A percentile compares a stretch with the other conserved stretches of the same genome.
Evolutionary conservation across 2,888 invertebrate genomes (phyloP).

Genomic region (Drosophila pseudotakahashii): DNA sequence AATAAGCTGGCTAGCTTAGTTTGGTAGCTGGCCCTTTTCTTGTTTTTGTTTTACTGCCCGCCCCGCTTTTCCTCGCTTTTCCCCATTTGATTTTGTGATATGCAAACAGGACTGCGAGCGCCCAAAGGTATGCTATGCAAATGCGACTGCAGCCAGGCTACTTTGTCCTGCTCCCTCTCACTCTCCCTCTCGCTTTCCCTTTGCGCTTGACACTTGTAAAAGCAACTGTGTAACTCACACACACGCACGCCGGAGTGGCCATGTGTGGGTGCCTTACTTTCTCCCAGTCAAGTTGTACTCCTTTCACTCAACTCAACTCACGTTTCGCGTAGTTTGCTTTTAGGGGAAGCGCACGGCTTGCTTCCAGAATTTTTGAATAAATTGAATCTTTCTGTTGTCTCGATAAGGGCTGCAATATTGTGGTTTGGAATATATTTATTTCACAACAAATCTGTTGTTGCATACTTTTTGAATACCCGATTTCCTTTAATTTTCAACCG

Average conservation of each 20-base stretch:
- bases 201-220: constrained; percentile 69
- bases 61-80: background rate
- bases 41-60: background rate
- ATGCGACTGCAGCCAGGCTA: constrained; percentile 55
- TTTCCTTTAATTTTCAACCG: too few species aligned
- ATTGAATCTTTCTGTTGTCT: constrained; percentile 1
- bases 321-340: constrained; percentile 2
- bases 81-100: constrained; percentile 30
- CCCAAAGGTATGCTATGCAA: constrained; percentile 73
- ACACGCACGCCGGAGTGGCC: background rate
- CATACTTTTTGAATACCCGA: too few species aligned
- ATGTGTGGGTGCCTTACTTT: constrained; percentile 2
- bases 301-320: constrained; percentile 7
- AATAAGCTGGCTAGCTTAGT: constrained; percentile 10
- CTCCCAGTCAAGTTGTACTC: background rate
- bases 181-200: background rate
- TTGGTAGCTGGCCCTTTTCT: too few species aligned
- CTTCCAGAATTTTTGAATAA: background rate
- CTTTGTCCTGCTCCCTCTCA: background rate
- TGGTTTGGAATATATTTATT: too few species aligned
- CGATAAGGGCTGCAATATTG: background rate
- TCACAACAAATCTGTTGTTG: too few species aligned
- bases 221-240: constrained; percentile 43
- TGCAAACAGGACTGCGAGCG: constrained; percentile 70
- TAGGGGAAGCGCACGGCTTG: background rate